Percentiles rank a stretch among this genome's conserved stretches.
phyloP scores from a whole-genome alignment of 2,797 vertebrate genomes.

The Melopsittacus undulatus region DNA sequence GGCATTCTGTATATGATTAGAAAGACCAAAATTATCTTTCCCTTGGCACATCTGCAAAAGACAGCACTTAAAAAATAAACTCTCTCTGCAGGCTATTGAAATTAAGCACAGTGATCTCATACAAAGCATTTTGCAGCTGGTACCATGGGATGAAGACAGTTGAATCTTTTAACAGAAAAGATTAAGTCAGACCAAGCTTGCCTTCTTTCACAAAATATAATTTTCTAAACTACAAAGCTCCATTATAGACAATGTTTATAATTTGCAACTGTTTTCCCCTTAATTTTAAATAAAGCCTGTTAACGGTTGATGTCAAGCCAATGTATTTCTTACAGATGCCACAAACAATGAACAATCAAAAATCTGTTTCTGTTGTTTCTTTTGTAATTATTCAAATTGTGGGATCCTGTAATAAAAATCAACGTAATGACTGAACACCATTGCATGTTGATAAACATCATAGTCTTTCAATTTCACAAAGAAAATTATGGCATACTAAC shows the following conservation, averaged over 20 bases:
- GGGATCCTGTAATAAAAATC: constrained; percentile 77
- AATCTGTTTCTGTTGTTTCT: constrained; percentile 71
- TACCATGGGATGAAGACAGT: constrained; percentile 69
- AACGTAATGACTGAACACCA: constrained; percentile 70
- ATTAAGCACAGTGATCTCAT: constrained; percentile 72
- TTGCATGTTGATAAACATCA: constrained; percentile 79
- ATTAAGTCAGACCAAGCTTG: constrained; percentile 72
- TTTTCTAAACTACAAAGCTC: constrained; percentile 77
- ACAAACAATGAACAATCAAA: constrained; percentile 79
- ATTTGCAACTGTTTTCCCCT: constrained; percentile 68
- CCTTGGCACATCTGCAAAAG: constrained; percentile 71
- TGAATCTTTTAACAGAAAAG: constrained; percentile 75
- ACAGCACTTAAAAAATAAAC: constrained; percentile 73
- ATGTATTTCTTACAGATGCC: constrained; percentile 77
- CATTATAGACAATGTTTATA: constrained; percentile 78
- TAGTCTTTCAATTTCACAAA: constrained; percentile 72
- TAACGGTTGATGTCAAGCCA: constrained; percentile 67
- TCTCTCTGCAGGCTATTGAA: constrained; percentile 74
- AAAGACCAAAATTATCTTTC: constrained; percentile 70
- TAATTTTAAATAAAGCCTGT: constrained; percentile 75
- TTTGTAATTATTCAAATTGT: constrained; percentile 75
- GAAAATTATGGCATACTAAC: constrained; percentile 38
- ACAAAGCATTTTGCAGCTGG: constrained; percentile 76
- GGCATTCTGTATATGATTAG: constrained; percentile 55
- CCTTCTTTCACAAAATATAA: constrained; percentile 74